Conservation (phyloP, 2,888 invertebrate genomes). For the Herminia tarsipennalis region DNA sequence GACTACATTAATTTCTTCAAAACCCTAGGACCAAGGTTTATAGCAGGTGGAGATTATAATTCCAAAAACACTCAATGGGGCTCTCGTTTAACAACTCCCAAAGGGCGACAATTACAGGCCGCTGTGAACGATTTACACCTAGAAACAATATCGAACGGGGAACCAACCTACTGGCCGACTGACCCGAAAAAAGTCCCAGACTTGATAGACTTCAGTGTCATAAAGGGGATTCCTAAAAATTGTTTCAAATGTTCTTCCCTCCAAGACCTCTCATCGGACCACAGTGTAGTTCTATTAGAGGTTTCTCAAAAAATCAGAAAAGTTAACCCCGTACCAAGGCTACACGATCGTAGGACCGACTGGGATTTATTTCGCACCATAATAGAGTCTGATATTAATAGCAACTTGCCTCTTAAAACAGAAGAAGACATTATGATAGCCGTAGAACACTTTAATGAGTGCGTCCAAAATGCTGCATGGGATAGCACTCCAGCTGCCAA, state of each 20-base stretch:
- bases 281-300: neutral
- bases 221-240: neutral
- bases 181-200: neutral
- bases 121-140: neutral
- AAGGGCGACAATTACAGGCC: neutral
- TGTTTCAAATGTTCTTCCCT: neutral
- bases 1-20: neutral
- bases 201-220: neutral
- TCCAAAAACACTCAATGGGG: conserved; percentile 4
- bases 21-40: neutral
- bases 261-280: conserved; percentile 1
- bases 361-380: neutral
- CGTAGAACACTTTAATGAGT: neutral
- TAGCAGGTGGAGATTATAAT: neutral
- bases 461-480: conserved; percentile 5
- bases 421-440: neutral
- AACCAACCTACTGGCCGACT: conserved; percentile 1
- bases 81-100: conserved; percentile 7
- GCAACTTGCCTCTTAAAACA: neutral
- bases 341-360: neutral
- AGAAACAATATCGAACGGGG: neutral
- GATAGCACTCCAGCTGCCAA: neutral
- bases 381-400: neutral
- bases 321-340: too few relatives aligned
- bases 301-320: too few relatives aligned